phyloP scores from a whole-genome alignment of 1,140 invertebrate species.

The Temnothorax longispinosus region DNA sequence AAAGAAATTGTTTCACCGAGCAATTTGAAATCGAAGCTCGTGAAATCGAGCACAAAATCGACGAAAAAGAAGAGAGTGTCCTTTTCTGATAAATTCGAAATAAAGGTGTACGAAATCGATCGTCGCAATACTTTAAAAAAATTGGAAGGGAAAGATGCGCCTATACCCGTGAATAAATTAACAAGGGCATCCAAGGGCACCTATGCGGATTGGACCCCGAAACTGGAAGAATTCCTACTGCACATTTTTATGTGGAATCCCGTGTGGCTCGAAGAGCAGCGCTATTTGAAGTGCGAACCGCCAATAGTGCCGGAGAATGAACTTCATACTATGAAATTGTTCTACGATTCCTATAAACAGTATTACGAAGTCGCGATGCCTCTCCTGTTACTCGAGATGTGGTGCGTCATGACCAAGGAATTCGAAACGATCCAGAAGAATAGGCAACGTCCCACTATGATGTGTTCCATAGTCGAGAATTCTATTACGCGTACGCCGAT shows the following conservation, averaged over 20 bases:
- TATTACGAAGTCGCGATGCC: slow-evolving; percentile 75
- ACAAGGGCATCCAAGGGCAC: not conserved
- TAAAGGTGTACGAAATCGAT: slow-evolving; percentile 74
- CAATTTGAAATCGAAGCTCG: not conserved
- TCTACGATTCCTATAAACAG: slow-evolving; percentile 73
- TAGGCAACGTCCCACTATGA: slow-evolving; percentile 50
- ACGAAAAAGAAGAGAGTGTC: slow-evolving; percentile 67
- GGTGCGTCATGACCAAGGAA: slow-evolving; percentile 74
- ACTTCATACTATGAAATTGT: slow-evolving; percentile 57
- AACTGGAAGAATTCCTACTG: slow-evolving; percentile 74
- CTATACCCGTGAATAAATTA: slow-evolving; percentile 55
- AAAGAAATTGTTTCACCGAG: slow-evolving; percentile 35
- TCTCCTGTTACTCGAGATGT: slow-evolving; percentile 77
- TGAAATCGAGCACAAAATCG: not conserved
- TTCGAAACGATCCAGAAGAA: slow-evolving; percentile 64
- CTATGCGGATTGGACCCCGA: slow-evolving; percentile 44
- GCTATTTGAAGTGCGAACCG: slow-evolving; percentile 56
- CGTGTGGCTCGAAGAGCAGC: slow-evolving; percentile 78
- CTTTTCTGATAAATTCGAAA: slow-evolving; percentile 64
- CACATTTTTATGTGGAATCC: slow-evolving; percentile 78
- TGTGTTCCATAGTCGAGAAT: slow-evolving; percentile 68
- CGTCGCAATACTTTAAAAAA: slow-evolving; percentile 72
- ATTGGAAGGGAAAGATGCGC: slow-evolving; percentile 70
- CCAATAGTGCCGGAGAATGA: slow-evolving; percentile 70
- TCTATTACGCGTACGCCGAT: slow-evolving; percentile 65